Evolutionary conservation across 2,888 invertebrate genomes (phyloP).

Genomic region (Drosophila fulvimacula): DNA sequence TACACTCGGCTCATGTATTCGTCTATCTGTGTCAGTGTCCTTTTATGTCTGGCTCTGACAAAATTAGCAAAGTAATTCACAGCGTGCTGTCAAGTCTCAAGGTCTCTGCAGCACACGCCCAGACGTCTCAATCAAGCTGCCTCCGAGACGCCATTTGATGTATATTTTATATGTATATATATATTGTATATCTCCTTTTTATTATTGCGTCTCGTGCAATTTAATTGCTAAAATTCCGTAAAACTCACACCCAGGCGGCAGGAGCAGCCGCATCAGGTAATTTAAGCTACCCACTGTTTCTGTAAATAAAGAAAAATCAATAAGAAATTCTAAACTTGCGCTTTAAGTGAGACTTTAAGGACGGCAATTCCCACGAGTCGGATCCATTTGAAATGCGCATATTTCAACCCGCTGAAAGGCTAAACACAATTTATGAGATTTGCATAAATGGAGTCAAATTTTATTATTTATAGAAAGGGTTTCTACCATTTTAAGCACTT

Average conservation of each 20-base stretch:
- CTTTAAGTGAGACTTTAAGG: constrained; percentile 12
- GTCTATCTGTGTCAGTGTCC: constrained; percentile 18
- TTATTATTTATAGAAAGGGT: constrained; percentile 13
- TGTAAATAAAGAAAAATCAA: constrained; percentile 22
- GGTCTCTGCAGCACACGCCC: constrained; percentile 37
- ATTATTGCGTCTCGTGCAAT: constrained; percentile 36
- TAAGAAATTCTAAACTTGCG: neutral
- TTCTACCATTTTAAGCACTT: constrained; percentile 4
- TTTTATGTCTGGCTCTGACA: constrained; percentile 41
- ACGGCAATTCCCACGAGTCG: neutral
- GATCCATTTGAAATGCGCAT: constrained; percentile 31
- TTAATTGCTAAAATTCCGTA: constrained; percentile 18
- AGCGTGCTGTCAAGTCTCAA: constrained; percentile 39
- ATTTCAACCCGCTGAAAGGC: constrained; percentile 19
- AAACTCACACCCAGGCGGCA: neutral
- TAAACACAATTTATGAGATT: constrained; percentile 34
- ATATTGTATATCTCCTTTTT: neutral
- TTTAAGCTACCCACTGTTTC: neutral
- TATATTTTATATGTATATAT: constrained; percentile 11
- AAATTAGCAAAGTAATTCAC: constrained; percentile 69
- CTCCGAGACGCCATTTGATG: constrained; percentile 40
- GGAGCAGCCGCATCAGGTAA: neutral
- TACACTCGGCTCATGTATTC: constrained; percentile 1
- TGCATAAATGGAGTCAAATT: constrained; percentile 8
- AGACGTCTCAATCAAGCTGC: constrained; percentile 31